Evolutionary conservation across 2,113 vertebrate genomes (phyloP).

Genomic region (Ammodramus savannarum): DNA sequence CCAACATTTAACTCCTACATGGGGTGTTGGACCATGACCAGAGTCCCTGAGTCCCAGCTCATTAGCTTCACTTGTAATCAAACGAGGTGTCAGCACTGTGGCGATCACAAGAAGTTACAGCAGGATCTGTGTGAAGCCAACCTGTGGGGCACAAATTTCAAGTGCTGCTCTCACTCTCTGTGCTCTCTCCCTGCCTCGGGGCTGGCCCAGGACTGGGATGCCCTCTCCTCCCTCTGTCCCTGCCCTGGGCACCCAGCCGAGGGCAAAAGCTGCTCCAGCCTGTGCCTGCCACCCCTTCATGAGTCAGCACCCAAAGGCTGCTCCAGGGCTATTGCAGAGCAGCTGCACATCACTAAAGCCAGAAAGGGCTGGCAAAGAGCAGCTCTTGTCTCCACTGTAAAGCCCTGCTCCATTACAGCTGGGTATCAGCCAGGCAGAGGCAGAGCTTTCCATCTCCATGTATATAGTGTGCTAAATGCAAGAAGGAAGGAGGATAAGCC

Average conservation of each 20-base stretch:
- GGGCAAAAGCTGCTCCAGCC: not conserved
- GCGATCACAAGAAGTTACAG: not conserved
- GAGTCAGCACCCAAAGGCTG: not conserved
- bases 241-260: not conserved
- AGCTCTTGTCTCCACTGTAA: not conserved
- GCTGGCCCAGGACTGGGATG: not conserved
- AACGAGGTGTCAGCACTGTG: not conserved
- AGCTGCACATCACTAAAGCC: fast-evolving
- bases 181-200: not conserved
- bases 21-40: not conserved
- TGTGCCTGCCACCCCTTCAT: fast-evolving
- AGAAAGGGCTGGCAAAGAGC: not conserved
- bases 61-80: not conserved
- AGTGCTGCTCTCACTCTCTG: fast-evolving
- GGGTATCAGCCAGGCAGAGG: not conserved
- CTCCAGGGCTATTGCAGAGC: not conserved
- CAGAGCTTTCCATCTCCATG: not conserved
- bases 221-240: not conserved
- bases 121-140: not conserved
- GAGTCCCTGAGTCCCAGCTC: not conserved
- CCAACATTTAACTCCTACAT: not conserved
- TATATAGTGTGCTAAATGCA: not conserved
- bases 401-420: not conserved
- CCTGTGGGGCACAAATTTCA: not conserved
- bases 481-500: not conserved